phyloP scores from a whole-genome alignment of 2,888 invertebrate species.

The Melieria omissa region DNA sequence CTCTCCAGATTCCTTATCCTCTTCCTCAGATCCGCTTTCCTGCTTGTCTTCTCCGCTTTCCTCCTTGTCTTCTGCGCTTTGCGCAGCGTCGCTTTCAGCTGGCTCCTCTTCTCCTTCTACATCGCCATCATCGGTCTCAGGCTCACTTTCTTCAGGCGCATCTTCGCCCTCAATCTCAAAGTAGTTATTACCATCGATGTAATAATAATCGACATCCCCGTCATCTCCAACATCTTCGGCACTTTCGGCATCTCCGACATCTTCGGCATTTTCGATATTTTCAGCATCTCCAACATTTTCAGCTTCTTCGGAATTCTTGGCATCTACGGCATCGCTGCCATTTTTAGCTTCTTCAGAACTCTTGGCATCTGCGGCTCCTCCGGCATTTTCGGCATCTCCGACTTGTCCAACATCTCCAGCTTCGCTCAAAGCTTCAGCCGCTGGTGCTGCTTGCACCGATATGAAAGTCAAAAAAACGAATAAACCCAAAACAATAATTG shows the following conservation, averaged over 20 bases:
- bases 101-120: neutral
- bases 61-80: neutral
- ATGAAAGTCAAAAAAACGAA: neutral
- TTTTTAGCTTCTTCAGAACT: constrained; percentile 10
- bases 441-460: neutral
- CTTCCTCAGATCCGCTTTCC: neutral
- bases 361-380: neutral
- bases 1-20: neutral
- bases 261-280: neutral
- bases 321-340: constrained; percentile 5
- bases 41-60: neutral
- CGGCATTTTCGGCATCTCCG: neutral
- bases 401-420: neutral
- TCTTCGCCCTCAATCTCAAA: neutral
- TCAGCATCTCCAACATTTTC: neutral
- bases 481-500: neutral
- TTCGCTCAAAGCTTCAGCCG: neutral
- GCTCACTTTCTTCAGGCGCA: neutral
- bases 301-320: neutral
- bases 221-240: neutral
- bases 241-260: neutral
- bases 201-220: neutral
- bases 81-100: neutral
- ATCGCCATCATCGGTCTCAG: neutral
- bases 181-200: neutral